phyloP scores from a whole-genome alignment of 2,888 invertebrate genomes.

The Drosophila multiciliata region DNA sequence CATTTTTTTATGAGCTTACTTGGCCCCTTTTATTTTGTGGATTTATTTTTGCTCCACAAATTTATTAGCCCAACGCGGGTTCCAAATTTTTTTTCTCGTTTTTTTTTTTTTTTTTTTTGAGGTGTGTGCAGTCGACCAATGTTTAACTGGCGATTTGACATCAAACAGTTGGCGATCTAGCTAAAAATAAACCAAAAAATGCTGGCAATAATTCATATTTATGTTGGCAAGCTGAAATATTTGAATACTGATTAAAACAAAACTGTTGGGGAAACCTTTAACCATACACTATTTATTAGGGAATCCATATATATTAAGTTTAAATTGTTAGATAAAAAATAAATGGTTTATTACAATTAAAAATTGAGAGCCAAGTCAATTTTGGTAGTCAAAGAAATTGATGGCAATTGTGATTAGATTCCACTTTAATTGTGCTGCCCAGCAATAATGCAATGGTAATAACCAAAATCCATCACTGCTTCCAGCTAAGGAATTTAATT shows the following conservation, averaged over 20 bases:
- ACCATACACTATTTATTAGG: background rate
- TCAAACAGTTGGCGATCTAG: slow-evolving; percentile 9
- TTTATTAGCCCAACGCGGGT: slow-evolving; percentile 36
- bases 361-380: background rate
- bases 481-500: slow-evolving; percentile 20
- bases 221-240: background rate
- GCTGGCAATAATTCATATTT: slow-evolving; percentile 5
- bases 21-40: slow-evolving; percentile 17
- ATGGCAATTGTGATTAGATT: slow-evolving; percentile 2
- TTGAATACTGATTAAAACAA: background rate
- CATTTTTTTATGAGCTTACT: slow-evolving; percentile 57
- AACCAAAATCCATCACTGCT: slow-evolving; percentile 11
- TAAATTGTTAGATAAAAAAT: too few species aligned
- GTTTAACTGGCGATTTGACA: slow-evolving; percentile 10
- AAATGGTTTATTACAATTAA: background rate
- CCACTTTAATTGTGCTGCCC: background rate
- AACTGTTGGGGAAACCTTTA: background rate
- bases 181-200: background rate
- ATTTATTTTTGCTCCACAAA: slow-evolving; percentile 42
- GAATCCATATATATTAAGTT: background rate
- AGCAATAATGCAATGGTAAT: background rate
- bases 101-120: background rate
- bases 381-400: background rate
- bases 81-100: slow-evolving; percentile 19
- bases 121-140: slow-evolving; percentile 20